phyloP scores from a whole-genome alignment of 1,140 invertebrate species.

The Gryon sp. region DNA sequence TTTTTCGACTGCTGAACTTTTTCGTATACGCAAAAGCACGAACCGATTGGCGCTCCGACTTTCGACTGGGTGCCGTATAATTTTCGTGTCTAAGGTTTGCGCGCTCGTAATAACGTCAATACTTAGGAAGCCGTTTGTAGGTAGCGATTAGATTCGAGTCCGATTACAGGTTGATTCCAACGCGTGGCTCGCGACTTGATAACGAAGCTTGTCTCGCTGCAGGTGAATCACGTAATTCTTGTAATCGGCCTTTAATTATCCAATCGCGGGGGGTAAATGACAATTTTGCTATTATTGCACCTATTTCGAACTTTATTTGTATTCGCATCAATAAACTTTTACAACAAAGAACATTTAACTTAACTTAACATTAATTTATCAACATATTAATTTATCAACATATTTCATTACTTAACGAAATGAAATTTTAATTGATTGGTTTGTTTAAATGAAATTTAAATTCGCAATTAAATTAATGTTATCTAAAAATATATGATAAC shows the following conservation, averaged over 20 bases:
- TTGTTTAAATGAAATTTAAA: too few species aligned
- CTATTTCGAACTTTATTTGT: too few species aligned
- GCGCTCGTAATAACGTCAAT: slow-evolving; percentile 33
- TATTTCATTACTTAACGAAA: too few species aligned
- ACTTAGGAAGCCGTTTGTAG: slow-evolving; percentile 45
- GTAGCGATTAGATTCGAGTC: slow-evolving; percentile 59
- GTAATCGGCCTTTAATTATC: slow-evolving; percentile 49
- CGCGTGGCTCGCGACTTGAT: slow-evolving; percentile 53
- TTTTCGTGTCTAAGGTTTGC: slow-evolving; percentile 47
- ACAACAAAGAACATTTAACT: too few species aligned
- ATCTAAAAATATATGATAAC: too few species aligned
- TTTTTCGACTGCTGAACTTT: too few species aligned
- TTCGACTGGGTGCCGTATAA: slow-evolving; percentile 50
- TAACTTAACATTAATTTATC: too few species aligned
- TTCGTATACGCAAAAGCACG: slow-evolving; percentile 9
- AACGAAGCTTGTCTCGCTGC: slow-evolving; percentile 47
- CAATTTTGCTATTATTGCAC: slow-evolving; percentile 28
- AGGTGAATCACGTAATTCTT: slow-evolving; percentile 50
- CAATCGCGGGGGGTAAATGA: slow-evolving; percentile 31
- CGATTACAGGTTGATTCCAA: slow-evolving; percentile 61
- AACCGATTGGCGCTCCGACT: slow-evolving; percentile 13
- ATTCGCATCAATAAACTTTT: too few species aligned
- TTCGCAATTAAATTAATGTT: too few species aligned
- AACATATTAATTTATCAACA: too few species aligned
- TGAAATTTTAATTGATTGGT: too few species aligned